Conservation (phyloP, 2,888 invertebrate species). For the Pilophorus perplexus region DNA sequence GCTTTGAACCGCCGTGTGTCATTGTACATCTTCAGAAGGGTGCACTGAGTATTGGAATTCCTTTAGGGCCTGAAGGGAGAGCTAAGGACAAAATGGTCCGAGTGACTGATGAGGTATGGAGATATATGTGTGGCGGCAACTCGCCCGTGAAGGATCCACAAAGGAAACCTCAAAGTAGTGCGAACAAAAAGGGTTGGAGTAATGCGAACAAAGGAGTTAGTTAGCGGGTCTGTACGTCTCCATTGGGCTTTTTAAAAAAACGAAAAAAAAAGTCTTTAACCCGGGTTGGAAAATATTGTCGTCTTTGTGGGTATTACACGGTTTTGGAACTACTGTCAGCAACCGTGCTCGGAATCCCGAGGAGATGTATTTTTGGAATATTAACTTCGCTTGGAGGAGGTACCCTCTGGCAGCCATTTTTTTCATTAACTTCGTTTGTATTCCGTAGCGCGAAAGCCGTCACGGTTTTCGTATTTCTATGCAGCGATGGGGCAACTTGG, state of each 20-base stretch:
- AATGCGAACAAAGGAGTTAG: slow-evolving; percentile 34
- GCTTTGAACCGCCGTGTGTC: no score
- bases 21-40: no score
- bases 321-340: slow-evolving; percentile 38
- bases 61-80: background rate
- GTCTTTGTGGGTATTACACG: slow-evolving; percentile 40
- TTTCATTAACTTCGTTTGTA: slow-evolving; percentile 1
- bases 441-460: no score
- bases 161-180: slow-evolving; percentile 16
- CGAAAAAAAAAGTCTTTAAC: slow-evolving; percentile 36
- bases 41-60: slow-evolving; percentile 15
- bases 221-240: slow-evolving; percentile 33
- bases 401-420: background rate
- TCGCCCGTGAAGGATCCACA: slow-evolving; percentile 25
- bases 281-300: slow-evolving; percentile 39
- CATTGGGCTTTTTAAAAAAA: no score
- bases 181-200: slow-evolving; percentile 26
- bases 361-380: no score
- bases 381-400: background rate
- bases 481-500: no score
- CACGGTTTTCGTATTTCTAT: no score
- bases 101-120: slow-evolving; percentile 34
- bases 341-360: slow-evolving; percentile 15
- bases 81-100: slow-evolving; percentile 11
- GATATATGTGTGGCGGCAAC: slow-evolving; percentile 31